Evolutionary conservation across 2,797 vertebrate genomes (phyloP), one percentile per base, ranked within the genome.

Genomic region (Tokudaia muenninki): DNA sequence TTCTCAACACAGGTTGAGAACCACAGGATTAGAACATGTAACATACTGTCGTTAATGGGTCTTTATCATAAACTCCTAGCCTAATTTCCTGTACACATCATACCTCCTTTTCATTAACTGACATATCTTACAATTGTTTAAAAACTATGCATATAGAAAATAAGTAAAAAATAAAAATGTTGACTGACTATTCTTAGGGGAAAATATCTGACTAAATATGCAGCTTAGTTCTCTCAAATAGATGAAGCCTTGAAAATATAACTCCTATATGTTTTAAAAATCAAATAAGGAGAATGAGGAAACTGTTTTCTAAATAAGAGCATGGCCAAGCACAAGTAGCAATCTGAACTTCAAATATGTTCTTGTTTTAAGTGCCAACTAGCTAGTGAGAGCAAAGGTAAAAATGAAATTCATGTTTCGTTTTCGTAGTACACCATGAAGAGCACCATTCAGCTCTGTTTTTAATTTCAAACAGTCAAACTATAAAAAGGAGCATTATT

Each of bases 221-320:
- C 4, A 26, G 21, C 75, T 95, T 83, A 4, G 2, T 82, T 94
- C 61, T 88, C 47, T 12, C 87, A 14, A 34, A 63, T 63, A 96
- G 90, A 87, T 91, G 81, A 34, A 97, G 87, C 82, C 97, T 92
- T 97, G 96, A 97, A 97, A 97, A 87, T 61, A 70, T 92, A 98
- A 44, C 41, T 91, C 75, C 86, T 13, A 74, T 79, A 83, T 90
- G 94, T 92, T 98, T 97, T 97, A 97, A 98, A 98, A 98, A 97
- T 97, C 98, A 98, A 98, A 91, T 70, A 29, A 98, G 97, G 95
- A 94, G 98, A 98, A 97, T 63, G 29, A 29, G 89, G 89, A 94
- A 63, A 52, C 74, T 61, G 63, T 97, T 98, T 96, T 83, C 97
- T 87, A 96, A 98, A 97, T 96, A 98, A 88, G 91, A 96, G 84